Evolutionary conservation across 2,888 invertebrate genomes (phyloP).

Genomic region (Chouioia cunea): DNA sequence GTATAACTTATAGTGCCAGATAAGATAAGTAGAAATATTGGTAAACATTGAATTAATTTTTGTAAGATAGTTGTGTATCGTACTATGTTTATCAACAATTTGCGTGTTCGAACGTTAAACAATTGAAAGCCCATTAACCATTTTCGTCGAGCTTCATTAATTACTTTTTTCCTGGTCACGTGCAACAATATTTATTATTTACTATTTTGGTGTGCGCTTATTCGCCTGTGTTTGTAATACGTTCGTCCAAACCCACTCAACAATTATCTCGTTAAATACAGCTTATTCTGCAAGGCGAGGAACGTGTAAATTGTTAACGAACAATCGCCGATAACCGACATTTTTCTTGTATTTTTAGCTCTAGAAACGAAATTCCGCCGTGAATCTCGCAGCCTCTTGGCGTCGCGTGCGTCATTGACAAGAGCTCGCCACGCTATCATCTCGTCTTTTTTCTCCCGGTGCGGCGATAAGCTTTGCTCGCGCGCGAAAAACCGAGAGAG

Average conservation of each 20-base stretch:
- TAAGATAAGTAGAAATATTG: constrained; percentile 44
- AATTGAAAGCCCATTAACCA: constrained; percentile 37
- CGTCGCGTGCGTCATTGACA: constrained; percentile 34
- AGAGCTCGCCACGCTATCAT: neutral
- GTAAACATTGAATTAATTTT: constrained; percentile 45
- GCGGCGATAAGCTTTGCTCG: constrained; percentile 21
- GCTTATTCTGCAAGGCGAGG: no score
- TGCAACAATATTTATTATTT: no score
- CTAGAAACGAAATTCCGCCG: no score
- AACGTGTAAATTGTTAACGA: no score
- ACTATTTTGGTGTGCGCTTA: no score
- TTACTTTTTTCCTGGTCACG: no score
- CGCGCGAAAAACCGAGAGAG: constrained; percentile 6
- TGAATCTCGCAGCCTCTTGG: neutral
- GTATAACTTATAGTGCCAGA: constrained; percentile 40
- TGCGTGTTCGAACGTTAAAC: constrained; percentile 34
- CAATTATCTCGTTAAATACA: no score
- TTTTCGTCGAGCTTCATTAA: no score
- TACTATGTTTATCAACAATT: constrained; percentile 32
- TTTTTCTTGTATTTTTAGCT: no score
- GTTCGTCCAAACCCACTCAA: no score
- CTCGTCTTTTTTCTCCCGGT: neutral
- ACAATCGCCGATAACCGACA: no score
- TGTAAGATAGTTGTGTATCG: constrained; percentile 32
- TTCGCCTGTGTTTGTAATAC: no score